Base-by-base conservation (phyloP, 37 sponge, comb jelly and placozoan genomes). In the Oopsacas minuta region DNA sequence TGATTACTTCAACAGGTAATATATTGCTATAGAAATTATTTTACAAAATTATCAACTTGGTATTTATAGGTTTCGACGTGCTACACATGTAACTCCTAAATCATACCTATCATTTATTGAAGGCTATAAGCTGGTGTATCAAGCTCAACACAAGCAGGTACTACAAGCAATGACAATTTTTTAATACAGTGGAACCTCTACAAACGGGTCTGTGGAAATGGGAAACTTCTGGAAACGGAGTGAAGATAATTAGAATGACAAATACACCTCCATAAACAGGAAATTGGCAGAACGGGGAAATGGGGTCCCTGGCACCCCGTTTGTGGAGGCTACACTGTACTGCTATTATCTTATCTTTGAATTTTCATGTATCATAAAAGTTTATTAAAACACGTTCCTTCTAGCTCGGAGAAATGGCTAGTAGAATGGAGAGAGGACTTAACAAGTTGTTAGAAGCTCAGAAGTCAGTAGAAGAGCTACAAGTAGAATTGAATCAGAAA, bases 41-140 rank as follows among this genome's bases (percentile, higher is more conserved):
- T 32, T 32, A n/a, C n/a, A 22, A 32, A 10, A 30, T 81, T 32
- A 81, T 22, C 20, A 15, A 17, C 10, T 22, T 81, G 10, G 10
- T 32, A 81, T 81, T 22, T n/a, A n/a, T 30, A 90, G 85, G 39
- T 90, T 87, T 84, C 89, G 99, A 0, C 89, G 99, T 15, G 86
- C 95, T n/a, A 89, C 96, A 0, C 99, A 98, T 39, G 94, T 98
- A 39, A 98, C 99, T 36, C 99, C 99, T 49, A 98, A 98, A 83
- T 98, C 99, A 49, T 98, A 98, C 83, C 91, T 98, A n/a, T 93
- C 96, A 37, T 98, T 95, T 88, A 85, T 98, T 36, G 91, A 84
- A 22, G 96, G 99, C 25, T 98, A 98, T 88, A 98, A 98, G 87
- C 88, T 88, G 35, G 87, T 95, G n/a, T 98, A 98, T 86, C 87